phyloP scores from a whole-genome alignment of 2,888 invertebrate genomes.

The Clepsis dumicolana region DNA sequence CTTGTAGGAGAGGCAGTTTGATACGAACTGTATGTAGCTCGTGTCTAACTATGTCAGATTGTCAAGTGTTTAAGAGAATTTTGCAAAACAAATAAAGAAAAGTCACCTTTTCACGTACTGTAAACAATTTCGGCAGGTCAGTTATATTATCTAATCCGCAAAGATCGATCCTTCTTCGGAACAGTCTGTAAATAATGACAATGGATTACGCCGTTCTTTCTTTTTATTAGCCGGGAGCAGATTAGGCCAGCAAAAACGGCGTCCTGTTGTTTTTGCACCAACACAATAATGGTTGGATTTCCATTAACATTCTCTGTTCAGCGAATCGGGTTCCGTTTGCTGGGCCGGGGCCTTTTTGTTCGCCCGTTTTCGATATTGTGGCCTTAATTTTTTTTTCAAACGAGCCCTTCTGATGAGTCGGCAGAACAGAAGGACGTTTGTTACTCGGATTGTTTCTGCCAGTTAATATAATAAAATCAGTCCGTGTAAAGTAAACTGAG shows the following conservation, averaged over 20 bases:
- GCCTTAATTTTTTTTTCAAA: conserved; percentile 53
- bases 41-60: too few relatives aligned
- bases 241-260: conserved; percentile 70
- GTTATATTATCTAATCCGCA: conserved; percentile 11
- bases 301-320: conserved; percentile 72
- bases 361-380: conserved; percentile 60
- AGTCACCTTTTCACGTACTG: neutral
- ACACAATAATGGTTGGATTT: conserved; percentile 63
- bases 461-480: conserved; percentile 27
- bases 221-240: conserved; percentile 67
- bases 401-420: conserved; percentile 29
- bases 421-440: conserved; percentile 1
- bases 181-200: conserved; percentile 70
- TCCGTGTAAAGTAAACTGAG: conserved; percentile 14
- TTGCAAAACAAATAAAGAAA: neutral
- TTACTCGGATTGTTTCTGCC: conserved; percentile 24
- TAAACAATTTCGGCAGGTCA: neutral
- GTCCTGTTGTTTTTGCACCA: conserved; percentile 69
- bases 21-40: too few relatives aligned
- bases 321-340: conserved; percentile 55
- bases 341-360: conserved; percentile 48
- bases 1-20: too few relatives aligned
- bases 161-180: conserved; percentile 54
- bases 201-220: conserved; percentile 66
- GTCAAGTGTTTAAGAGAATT: too few relatives aligned